phyloP scores from a whole-genome alignment of 53 echinoderm and acorn worm species.

The Crossaster papposus region DNA sequence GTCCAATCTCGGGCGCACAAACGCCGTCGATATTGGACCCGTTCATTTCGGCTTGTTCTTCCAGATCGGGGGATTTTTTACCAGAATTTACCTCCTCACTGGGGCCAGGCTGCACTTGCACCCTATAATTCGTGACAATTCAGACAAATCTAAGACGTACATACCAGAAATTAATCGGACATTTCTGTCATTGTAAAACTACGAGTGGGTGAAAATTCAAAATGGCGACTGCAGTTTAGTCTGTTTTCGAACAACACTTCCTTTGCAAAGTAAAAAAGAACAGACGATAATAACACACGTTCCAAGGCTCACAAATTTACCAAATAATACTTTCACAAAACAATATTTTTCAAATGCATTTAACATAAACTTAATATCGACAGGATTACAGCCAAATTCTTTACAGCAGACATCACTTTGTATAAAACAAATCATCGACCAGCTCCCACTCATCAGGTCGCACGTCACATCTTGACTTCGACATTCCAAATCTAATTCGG shows the following conservation, averaged over 20 bases:
- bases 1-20: constrained; percentile 33
- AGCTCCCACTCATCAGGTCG: not conserved
- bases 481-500: constrained; percentile 12
- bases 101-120: constrained; percentile 7
- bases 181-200: constrained; percentile 16
- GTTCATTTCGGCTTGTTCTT: constrained; percentile 36
- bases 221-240: constrained; percentile 64
- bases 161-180: not conserved
- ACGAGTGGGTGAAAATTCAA: constrained; percentile 60
- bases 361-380: not conserved
- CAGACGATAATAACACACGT: not conserved
- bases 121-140: constrained; percentile 9
- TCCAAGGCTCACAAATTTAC: not conserved
- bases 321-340: not conserved
- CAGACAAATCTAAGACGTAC: not conserved
- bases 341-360: not conserved
- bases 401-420: not conserved
- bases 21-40: not conserved
- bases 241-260: constrained; percentile 38
- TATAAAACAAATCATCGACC: not conserved
- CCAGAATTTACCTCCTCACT: constrained; percentile 27
- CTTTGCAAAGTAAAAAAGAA: constrained; percentile 19
- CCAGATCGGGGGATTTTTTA: constrained; percentile 8
- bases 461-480: constrained; percentile 9
- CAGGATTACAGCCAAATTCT: too few species aligned